Base-by-base conservation (phyloP, 2,888 invertebrate genomes). In the Microchrysa polita region DNA sequence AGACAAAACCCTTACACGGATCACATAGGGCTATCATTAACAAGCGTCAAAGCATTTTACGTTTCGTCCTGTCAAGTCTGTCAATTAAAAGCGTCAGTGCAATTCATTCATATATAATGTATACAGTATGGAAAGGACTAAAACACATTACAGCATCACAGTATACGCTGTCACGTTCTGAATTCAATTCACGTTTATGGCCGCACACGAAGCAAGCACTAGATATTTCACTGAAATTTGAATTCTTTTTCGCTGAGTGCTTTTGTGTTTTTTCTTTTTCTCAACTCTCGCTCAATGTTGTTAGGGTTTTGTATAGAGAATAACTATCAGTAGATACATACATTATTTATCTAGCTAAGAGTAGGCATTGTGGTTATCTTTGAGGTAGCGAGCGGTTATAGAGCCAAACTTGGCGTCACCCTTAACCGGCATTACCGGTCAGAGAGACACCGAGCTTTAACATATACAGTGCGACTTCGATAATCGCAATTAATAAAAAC, bases 11-110 rank as follows among this genome's bases (percentile, higher is more conserved):
- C 27, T 60, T 4, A 23, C 60, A 16, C n/a, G n/a, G 0, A 27
- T 27, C 20, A n/a, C n/a, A n/a, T n/a, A 7, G n/a, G 34, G 27
- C 10, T 60, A 34, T 60, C 34, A 60, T 60, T 60, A 60, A 27
- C 60, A 60, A 60, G 60, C 60, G 10, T 60, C 60, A 60, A 23
- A 23, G 60, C 20, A 60, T 60, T 60, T 60, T n/a, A n/a, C n/a
- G 34, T 60, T 60, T 34, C 20, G 16, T 12, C 14, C 60, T 27
- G 60, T 5, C 23, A 60, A 60, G 60, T 27, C 60, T 60, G 23
- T 60, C 60, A 60, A 60, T 60, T 60, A 60, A 60, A 60, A 55
- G 14, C 12, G 60, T 10, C 20, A 34, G 60, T 27, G 14, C 27
- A 34, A 7, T 5, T 12, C 27, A 60, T 34, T 60, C 27, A 60